Base-by-base conservation (phyloP, 2,888 invertebrate species). In the Coleophora flavipennella region DNA sequence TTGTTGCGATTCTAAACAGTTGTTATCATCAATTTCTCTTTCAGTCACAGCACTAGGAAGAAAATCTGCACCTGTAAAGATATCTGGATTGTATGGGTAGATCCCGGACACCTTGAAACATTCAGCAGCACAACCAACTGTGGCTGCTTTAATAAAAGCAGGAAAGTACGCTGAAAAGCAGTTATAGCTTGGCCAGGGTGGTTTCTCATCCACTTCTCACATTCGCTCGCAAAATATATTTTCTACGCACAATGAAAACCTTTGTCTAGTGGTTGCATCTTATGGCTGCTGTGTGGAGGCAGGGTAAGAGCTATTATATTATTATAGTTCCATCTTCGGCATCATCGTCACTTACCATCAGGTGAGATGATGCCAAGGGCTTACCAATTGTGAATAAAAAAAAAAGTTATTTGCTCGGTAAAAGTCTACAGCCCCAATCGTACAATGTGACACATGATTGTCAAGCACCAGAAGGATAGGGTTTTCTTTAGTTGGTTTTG, bases 381-480 rank as follows among this genome's bases (percentile, higher is more conserved):
- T n/a, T n/a, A n/a, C n/a, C n/a, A n/a, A n/a, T n/a, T n/a, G n/a
- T n/a, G n/a, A n/a, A n/a, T n/a, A n/a, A n/a, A n/a, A n/a, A n/a
- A n/a, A n/a, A n/a, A n/a, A n/a, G n/a, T n/a, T n/a, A 12, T 49
- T 38, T 27, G 46, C 13, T 1, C 45, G 33, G 26, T 13, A 42
- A 33, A 35, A 50, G 33, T 39, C 9, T 11, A 42, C 9, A 4
- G 46, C 47, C 2, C 13, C 8, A 4, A 51, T 10, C 3, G 39
- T 36, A 8, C 25, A 32, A 34, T 50, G 50, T 0, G 43, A 42
- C 1, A 12, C 20, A 32, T 53, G 48, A 20, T 48, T 47, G 25
- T 53, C 50, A 1, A 49, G 25, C n/a, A 53, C 39, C 0, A 51
- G 27, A 6, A 53, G 13, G 10, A 48, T 39, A 2, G 47, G 51